Percentiles rank a stretch among this genome's conserved stretches.
These are phyloP conservation scores for Melanocharis versteri DNA, from an alignment of 2,113 vertebrate species.

Conservation along the genomic window DNA sequence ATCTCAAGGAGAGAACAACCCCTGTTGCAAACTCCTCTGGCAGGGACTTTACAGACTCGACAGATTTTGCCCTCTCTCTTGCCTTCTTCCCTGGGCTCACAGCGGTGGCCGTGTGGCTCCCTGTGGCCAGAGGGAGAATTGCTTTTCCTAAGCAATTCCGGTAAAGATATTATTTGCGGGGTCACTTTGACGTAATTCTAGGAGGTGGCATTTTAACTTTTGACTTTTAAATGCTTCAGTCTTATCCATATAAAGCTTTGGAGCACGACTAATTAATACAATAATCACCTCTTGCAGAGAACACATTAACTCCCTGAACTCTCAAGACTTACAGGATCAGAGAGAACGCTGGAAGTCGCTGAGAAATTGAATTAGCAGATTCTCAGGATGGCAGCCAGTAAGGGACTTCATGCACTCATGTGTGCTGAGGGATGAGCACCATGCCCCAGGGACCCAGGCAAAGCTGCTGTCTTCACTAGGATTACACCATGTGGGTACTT, in stretches of 20 bases:
- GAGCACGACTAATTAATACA: conserved; percentile 5
- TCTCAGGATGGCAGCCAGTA: neutral
- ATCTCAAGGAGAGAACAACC: neutral
- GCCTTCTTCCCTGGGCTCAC: neutral
- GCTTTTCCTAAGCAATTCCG: neutral
- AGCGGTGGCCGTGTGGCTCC: neutral
- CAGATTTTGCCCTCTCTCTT: neutral
- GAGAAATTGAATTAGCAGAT: conserved; percentile 29
- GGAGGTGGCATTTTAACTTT: neutral
- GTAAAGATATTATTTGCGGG: neutral
- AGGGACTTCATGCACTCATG: neutral
- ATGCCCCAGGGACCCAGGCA: neutral
- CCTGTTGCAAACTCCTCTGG: neutral
- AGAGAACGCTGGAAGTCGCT: neutral
- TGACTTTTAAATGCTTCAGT: neutral
- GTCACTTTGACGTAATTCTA: neutral
- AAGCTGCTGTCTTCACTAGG: neutral
- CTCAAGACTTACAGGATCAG: neutral
- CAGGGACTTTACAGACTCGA: neutral
- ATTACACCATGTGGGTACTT: neutral
- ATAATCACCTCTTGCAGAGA: conserved; percentile 9
- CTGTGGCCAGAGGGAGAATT: neutral
- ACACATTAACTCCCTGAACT: neutral
- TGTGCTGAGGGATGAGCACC: neutral
- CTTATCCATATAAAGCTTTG: neutral